Evolutionary conservation across 2,888 invertebrate genomes (phyloP).

Genomic region (Andrena camellia): DNA sequence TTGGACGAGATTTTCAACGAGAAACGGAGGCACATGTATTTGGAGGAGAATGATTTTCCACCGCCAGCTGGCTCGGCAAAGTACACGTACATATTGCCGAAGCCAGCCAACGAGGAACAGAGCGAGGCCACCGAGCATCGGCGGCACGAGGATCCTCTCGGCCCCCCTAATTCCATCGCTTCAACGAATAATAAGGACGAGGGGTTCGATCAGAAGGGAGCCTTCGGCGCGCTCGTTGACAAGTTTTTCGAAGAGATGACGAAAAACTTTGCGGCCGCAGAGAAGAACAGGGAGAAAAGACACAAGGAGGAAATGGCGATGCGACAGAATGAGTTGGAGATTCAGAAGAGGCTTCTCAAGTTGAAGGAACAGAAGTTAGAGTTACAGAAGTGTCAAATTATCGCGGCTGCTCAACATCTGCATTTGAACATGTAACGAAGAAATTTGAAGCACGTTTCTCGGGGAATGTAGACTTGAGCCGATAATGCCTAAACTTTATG

Average conservation of each 20-base stretch:
- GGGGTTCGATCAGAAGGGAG: constrained; percentile 26
- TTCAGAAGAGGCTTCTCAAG: constrained; percentile 73
- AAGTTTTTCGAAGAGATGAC: constrained; percentile 68
- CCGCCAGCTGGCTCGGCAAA: constrained; percentile 42
- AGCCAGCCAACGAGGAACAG: constrained; percentile 37
- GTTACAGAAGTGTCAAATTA: constrained; percentile 70
- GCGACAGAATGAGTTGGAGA: constrained; percentile 72
- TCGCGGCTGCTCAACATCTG: constrained; percentile 71
- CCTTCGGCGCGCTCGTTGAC: constrained; percentile 58
- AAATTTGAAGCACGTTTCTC: not conserved
- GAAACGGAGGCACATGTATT: constrained; percentile 71
- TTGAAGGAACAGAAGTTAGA: constrained; percentile 77
- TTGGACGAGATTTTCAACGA: constrained; percentile 81
- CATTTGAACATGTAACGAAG: constrained; percentile 61
- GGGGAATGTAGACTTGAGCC: not conserved
- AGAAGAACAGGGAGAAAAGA: constrained; percentile 75
- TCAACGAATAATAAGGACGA: constrained; percentile 22
- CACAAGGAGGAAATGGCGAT: constrained; percentile 76
- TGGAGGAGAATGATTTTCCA: constrained; percentile 73
- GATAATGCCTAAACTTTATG: not conserved
- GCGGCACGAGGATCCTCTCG: constrained; percentile 37
- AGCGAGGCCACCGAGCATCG: constrained; percentile 10
- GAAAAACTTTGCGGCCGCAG: constrained; percentile 69
- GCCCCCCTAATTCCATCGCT: not conserved
- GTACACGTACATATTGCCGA: constrained; percentile 65